Base-by-base conservation (phyloP, 1,140 invertebrate genomes). In the Anastrepha obliqua region DNA sequence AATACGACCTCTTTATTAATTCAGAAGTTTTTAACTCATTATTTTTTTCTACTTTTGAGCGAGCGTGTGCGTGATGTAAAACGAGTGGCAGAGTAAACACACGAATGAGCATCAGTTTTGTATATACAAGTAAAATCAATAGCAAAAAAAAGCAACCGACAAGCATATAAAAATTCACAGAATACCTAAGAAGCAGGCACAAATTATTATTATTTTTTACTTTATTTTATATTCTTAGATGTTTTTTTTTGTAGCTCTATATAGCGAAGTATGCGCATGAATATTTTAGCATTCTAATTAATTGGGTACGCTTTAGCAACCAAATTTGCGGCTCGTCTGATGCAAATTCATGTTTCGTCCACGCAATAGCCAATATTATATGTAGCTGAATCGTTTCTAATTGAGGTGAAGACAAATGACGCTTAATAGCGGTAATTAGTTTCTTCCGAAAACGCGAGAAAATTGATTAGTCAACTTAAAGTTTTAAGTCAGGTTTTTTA, bases 271-370 rank as follows among this genome's bases (percentile, higher is more conserved):
- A 74, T 13, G 67, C 67, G 67, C 67, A 44, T 74, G 42, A 3
- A 74, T 74, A 74, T 74, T 74, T 74, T 44, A 15, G 39, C 17
- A 74, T 74, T 74, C 42, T 13, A 74, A 47, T 74, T 74, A 42
- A 17, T 17, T 47, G 42, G 17, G 17, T 17, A 74, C 39, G 11
- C 67, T 74, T 7, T 17, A 47, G 42, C 67, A 47, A 74, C 39
- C 67, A 42, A 74, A 74, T 44, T 17, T 74, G 67, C 39, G 39
- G 13, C 51, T 55, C 51, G 51, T 55, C 11, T 55, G 11, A 55
- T 55, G 51, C 29, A 29, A 29, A 67, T 67, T 39, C 29, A 65
- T 11, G 64, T 39, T 39, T 58, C 55, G 55, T 8, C 55, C 55
- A 58, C 7, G 7, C 55, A 62, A 15, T 17, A n/a, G 13, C 60